These are phyloP conservation scores for Sphenodon punctatus DNA, from an alignment of 2,797 vertebrate genomes.

Conservation along the genomic window DNA sequence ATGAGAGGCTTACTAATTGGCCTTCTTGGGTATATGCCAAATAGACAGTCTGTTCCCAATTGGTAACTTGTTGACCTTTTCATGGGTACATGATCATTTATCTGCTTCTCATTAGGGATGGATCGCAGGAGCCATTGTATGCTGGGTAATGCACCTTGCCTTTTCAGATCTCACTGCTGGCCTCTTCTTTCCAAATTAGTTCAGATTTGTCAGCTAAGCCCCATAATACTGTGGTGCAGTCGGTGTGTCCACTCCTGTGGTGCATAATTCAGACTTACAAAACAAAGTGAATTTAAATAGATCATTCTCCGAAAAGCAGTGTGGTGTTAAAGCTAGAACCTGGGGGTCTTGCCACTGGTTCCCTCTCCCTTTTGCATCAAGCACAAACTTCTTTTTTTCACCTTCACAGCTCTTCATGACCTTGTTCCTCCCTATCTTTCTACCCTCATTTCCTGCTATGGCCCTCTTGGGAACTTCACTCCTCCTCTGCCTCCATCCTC, in stretches of 20 bases:
- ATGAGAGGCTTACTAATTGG: constrained; percentile 54
- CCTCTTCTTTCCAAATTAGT: constrained; percentile 31
- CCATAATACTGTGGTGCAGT: not conserved
- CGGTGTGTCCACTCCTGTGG: fast-evolving
- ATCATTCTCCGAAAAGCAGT: not conserved
- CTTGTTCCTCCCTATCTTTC: no score
- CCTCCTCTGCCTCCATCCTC: no score
- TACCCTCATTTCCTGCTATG: no score
- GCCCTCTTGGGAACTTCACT: no score
- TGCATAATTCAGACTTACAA: constrained; percentile 1
- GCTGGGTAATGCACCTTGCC: constrained; percentile 37
- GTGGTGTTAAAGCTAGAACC: no score
- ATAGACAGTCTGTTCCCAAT: constrained; percentile 39
- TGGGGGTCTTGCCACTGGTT: no score
- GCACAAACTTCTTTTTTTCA: no score
- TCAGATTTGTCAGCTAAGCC: not conserved
- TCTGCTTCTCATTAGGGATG: constrained; percentile 46
- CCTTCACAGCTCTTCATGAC: no score
- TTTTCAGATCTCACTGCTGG: constrained; percentile 33
- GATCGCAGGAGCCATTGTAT: constrained; percentile 16
- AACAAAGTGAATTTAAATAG: not conserved
- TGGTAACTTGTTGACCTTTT: constrained; percentile 63
- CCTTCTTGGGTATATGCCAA: constrained; percentile 9
- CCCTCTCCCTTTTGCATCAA: no score
- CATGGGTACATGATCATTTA: constrained; percentile 52